Conservation (phyloP, 2,797 vertebrate genomes). For the Hylomyscus alleni region DNA sequence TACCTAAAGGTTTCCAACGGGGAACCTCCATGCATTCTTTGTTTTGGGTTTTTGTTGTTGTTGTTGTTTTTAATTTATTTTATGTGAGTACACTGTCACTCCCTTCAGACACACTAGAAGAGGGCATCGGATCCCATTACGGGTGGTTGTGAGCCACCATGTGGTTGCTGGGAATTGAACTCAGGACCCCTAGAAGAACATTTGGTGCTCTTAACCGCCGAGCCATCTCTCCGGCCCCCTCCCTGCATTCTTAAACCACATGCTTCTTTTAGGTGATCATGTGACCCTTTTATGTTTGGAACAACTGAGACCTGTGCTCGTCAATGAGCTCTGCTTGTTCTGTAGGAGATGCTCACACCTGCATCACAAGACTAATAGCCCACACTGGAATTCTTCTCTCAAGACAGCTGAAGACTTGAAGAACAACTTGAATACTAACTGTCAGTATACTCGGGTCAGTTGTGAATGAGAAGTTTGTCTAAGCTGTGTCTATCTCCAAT, state of each 20-base stretch:
- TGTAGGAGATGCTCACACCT: not conserved
- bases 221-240: too few species aligned
- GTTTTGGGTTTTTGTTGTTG: too few species aligned
- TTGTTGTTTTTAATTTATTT: too few species aligned
- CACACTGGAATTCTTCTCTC: conserved; percentile 47
- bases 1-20: not conserved
- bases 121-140: too few species aligned
- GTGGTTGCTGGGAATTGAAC: too few species aligned
- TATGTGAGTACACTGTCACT: too few species aligned
- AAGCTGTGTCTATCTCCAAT: not conserved
- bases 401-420: conserved; percentile 14
- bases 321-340: not conserved
- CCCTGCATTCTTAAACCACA: conserved; percentile 20
- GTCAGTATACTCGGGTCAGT: not conserved
- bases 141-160: too few species aligned
- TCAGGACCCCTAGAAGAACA: too few species aligned
- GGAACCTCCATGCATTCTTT: not conserved
- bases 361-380: not conserved
- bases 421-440: conserved; percentile 43
- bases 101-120: too few species aligned
- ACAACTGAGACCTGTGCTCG: not conserved
- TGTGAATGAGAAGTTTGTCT: conserved; percentile 27
- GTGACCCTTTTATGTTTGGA: not conserved
- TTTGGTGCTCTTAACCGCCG: too few species aligned
- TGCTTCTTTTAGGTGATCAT: not conserved